These are phyloP conservation scores for Augiades crinisus DNA, from an alignment of 2,888 invertebrate genomes.

Conservation along the genomic window DNA sequence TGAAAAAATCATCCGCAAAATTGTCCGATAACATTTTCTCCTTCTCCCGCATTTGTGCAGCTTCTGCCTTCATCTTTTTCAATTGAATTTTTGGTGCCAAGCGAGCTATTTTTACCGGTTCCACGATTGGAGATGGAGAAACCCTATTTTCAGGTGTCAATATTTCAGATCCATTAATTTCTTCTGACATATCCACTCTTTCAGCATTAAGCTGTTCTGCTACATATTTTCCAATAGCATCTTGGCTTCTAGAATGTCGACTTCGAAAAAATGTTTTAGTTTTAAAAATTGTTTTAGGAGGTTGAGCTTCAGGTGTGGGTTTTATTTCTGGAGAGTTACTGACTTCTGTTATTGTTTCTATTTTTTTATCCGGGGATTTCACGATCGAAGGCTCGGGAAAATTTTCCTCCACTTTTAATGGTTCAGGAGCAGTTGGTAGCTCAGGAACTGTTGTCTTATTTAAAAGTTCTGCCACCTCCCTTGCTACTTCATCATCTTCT, in stretches of 20 bases:
- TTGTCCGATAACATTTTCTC: slow-evolving; percentile 37
- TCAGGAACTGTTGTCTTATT: slow-evolving; percentile 82
- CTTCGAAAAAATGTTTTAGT: slow-evolving; percentile 80
- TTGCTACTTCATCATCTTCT: slow-evolving; percentile 73
- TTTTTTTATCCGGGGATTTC: slow-evolving; percentile 72
- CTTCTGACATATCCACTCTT: slow-evolving; percentile 66
- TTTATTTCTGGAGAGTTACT: slow-evolving; percentile 43
- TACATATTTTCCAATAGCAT: slow-evolving; percentile 77
- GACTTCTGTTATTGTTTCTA: slow-evolving; percentile 41
- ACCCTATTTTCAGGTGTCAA: slow-evolving; percentile 63
- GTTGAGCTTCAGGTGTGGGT: slow-evolving; percentile 41
- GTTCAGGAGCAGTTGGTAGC: slow-evolving; percentile 76
- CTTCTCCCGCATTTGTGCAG: slow-evolving; percentile 59
- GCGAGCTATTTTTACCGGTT: slow-evolving; percentile 79
- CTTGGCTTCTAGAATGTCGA: slow-evolving; percentile 77
- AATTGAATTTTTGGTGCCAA: slow-evolving; percentile 77
- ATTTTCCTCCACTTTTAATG: slow-evolving; percentile 79
- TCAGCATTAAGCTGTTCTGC: slow-evolving; percentile 75
- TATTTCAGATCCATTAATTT: slow-evolving; percentile 64
- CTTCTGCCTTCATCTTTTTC: slow-evolving; percentile 76
- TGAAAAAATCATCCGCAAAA: slow-evolving; percentile 29
- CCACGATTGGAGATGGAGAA: slow-evolving; percentile 61
- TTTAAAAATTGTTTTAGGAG: slow-evolving; percentile 75
- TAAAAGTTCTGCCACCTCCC: slow-evolving; percentile 82
- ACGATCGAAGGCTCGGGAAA: slow-evolving; percentile 77